Conservation (phyloP, 1,140 invertebrate species). For the Dermatophagoides farinae region DNA sequence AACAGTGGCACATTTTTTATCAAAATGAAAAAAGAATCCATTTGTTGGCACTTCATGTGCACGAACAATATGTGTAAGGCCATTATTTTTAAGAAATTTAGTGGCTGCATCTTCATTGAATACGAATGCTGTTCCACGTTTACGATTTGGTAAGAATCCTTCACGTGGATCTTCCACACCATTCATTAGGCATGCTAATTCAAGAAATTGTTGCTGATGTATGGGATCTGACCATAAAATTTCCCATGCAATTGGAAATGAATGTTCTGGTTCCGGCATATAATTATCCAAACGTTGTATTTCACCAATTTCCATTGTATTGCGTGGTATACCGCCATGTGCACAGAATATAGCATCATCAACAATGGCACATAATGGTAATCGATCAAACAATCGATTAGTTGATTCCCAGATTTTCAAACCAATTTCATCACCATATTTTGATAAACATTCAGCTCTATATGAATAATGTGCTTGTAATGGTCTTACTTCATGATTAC, state of each 20-base stretch:
- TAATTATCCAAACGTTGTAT: conserved; percentile 38
- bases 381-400: conserved; percentile 47
- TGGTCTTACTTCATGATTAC: conserved; percentile 41
- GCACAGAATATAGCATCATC: conserved; percentile 49
- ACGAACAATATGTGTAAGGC: conserved; percentile 42
- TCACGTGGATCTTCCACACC: conserved; percentile 19
- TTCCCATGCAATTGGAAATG: conserved; percentile 48
- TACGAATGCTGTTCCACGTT: conserved; percentile 45
- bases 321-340: conserved; percentile 50
- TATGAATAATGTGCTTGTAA: conserved; percentile 50
- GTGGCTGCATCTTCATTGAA: conserved; percentile 44
- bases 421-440: conserved; percentile 42
- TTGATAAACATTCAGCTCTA: conserved; percentile 38
- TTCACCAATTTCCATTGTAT: conserved; percentile 30
- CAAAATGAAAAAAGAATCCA: conserved; percentile 28
- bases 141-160: conserved; percentile 42
- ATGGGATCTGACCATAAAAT: conserved; percentile 56
- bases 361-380: conserved; percentile 45
- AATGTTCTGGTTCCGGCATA: conserved; percentile 36
- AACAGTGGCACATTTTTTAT: conserved; percentile 39
- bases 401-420: conserved; percentile 41
- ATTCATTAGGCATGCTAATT: not conserved
- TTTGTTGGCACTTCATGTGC: conserved; percentile 42
- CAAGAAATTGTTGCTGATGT: conserved; percentile 19
- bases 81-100: conserved; percentile 38